Base-by-base conservation (phyloP, 92 coral and sea anemone genomes). In the Parazoanthus darwini region DNA sequence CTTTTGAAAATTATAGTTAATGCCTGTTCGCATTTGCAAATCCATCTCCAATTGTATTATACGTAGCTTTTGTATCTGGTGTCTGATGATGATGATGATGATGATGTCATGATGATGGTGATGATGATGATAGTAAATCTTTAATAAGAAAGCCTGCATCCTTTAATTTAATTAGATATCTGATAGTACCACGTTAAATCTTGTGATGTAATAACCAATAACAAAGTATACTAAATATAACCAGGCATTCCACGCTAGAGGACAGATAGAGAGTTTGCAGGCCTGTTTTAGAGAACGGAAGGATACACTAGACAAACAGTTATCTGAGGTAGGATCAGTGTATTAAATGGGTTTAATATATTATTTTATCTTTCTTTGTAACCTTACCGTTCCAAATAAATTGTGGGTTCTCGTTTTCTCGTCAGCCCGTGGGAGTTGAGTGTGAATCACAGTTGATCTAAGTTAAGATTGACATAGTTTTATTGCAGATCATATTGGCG, bases 211-310 rank as follows among this genome's bases (percentile, higher is more conserved):
- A 8, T 58, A 5, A 50, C 43, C 3, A 80, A 56, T 56, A 80
- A 80, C 71, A n/a, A 36, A 80, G 63, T 15, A 29, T 29, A 5
- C 44, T 68, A 10, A 72, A 84, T 54, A 11, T 22, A 39, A 46
- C 20, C 42, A 84, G 87, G 87, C 38, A 70, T 84, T 71, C 77
- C 78, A 71, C 18, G 75, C 87, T 71, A 84, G 87, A 86, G 92
- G 88, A 11, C 92, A 92, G 89, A 89, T 92, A 82, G 88, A 89
- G 82, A 88, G 82, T 59, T 81, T 92, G 54, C 90, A 92, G 74
- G 78, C 79, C 75, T 92, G 91, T 80, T 76, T 89, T 50, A 87
- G 51, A 46, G 92, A 89, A 15, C 88, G 91, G 26, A 89, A 89
- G 50, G 89, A 75, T 87, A 66, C 81, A 46, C 54, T 89, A 86